phyloP scores from a whole-genome alignment of 2,888 invertebrate species.

The Eristalinus sepulchralis region DNA sequence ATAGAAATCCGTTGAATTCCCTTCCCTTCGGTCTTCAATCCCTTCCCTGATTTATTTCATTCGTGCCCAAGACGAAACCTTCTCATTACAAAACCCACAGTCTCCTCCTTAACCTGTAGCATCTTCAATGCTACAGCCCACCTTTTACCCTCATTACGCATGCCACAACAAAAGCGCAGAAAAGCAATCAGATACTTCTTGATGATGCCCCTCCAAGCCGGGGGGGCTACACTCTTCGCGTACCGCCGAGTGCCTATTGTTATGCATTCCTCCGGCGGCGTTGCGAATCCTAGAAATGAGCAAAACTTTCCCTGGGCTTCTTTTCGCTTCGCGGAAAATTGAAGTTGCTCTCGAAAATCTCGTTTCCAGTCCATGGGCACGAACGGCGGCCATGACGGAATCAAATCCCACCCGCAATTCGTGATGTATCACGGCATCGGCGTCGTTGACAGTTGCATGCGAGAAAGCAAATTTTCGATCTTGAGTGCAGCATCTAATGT shows the following conservation, averaged over 20 bases:
- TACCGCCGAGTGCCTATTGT: background rate
- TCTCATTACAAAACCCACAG: background rate
- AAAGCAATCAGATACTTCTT: conserved; percentile 2
- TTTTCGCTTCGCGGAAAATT: background rate
- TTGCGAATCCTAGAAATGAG: background rate
- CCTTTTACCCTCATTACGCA: background rate
- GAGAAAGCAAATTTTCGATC: background rate
- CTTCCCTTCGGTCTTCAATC: background rate
- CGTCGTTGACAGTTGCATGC: background rate
- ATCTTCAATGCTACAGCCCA: background rate
- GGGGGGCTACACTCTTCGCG: background rate
- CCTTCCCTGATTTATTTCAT: background rate
- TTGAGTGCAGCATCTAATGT: background rate
- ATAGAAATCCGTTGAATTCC: no score
- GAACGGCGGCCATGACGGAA: background rate
- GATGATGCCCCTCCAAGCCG: background rate
- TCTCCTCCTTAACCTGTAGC: background rate
- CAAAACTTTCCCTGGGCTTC: background rate
- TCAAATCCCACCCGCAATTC: background rate
- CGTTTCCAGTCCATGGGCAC: background rate
- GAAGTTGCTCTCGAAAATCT: background rate
- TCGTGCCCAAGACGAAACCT: background rate
- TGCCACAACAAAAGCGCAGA: background rate
- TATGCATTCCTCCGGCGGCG: background rate
- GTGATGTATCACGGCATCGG: background rate